These are phyloP conservation scores for Panzeria rudis DNA, from an alignment of 2,888 invertebrate genomes.

Conservation along the genomic window DNA sequence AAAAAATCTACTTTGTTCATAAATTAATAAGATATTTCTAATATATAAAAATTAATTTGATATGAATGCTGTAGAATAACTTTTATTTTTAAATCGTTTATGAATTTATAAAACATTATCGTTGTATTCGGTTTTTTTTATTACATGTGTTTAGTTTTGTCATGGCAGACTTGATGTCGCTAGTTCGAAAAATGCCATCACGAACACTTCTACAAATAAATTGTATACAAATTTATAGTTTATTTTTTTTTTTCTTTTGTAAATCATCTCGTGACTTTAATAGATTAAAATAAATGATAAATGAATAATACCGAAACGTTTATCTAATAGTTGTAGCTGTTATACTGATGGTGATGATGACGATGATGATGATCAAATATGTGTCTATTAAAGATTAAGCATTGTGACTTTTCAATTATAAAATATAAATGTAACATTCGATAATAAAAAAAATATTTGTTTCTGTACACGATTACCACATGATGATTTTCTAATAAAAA, in stretches of 20 bases:
- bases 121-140: background rate
- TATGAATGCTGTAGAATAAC: background rate
- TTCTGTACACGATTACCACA: background rate
- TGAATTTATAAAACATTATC: slow-evolving; percentile 3
- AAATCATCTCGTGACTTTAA: slow-evolving; percentile 71
- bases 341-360: background rate
- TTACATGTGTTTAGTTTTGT: slow-evolving; percentile 30
- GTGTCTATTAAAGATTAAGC: slow-evolving; percentile 23
- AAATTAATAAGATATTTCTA: background rate
- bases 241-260: slow-evolving; percentile 34
- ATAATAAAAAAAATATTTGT: background rate
- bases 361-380: slow-evolving; percentile 26
- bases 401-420: slow-evolving; percentile 22
- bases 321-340: slow-evolving; percentile 29
- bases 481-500: slow-evolving; percentile 27
- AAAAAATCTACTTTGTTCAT: background rate
- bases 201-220: slow-evolving; percentile 10
- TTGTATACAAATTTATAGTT: slow-evolving; percentile 26
- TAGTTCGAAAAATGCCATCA: slow-evolving; percentile 40
- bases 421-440: slow-evolving; percentile 14
- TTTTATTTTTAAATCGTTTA: background rate
- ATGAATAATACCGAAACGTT: slow-evolving; percentile 51
- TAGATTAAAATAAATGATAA: slow-evolving; percentile 60
- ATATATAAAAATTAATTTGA: background rate
- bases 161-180: slow-evolving; percentile 70